Evolutionary conservation across 1,140 invertebrate species (phyloP).

Genomic region (Maniola jurtina): DNA sequence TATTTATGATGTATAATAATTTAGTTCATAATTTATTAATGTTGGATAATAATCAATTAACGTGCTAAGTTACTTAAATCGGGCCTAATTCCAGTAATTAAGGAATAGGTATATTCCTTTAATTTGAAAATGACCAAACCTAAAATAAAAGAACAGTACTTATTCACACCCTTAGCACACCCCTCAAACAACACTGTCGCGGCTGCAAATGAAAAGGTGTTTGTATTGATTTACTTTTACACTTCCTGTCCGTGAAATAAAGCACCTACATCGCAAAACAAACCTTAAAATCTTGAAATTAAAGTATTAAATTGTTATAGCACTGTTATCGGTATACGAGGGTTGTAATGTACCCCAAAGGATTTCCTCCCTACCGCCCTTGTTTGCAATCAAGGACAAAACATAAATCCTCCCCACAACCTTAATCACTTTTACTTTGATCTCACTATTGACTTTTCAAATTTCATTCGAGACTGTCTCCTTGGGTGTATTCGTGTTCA

Average conservation of each 20-base stretch:
- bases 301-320: conserved; percentile 2
- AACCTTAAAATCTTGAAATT: conserved; percentile 1
- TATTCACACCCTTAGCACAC: conserved; percentile 20
- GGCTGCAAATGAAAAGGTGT: conserved; percentile 42
- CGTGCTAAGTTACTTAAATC: too few relatives aligned
- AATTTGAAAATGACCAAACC: too few relatives aligned
- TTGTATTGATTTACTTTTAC: conserved; percentile 46
- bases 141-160: not conserved
- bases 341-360: conserved; percentile 24
- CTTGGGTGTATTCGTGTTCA: not conserved
- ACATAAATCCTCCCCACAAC: conserved; percentile 29
- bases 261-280: not conserved
- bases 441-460: conserved; percentile 25
- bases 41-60: too few relatives aligned
- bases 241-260: conserved; percentile 30
- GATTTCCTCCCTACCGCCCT: conserved; percentile 24
- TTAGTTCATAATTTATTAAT: too few relatives aligned
- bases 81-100: too few relatives aligned
- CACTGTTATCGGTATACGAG: conserved; percentile 6
- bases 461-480: conserved; percentile 15
- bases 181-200: conserved; percentile 15
- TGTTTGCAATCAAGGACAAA: conserved; percentile 30
- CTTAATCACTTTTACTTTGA: conserved; percentile 37
- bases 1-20: too few relatives aligned
- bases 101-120: too few relatives aligned